Evolutionary conservation across 2,888 invertebrate species (phyloP), one percentile per base, ranked within the genome.

Genomic region (Melanchra persicariae): DNA sequence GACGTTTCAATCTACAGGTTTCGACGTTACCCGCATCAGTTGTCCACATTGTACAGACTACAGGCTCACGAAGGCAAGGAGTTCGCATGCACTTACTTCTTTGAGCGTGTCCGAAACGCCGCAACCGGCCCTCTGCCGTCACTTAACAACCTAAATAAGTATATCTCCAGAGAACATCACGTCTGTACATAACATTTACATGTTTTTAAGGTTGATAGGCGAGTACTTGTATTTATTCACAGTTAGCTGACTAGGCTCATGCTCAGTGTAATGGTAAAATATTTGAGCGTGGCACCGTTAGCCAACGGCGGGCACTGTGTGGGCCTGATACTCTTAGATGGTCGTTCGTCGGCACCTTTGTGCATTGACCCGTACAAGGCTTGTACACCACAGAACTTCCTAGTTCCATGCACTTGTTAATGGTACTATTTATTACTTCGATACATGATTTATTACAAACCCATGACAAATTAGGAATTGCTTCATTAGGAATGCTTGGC

Each of bases 301-400:
- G 82, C 70, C 83, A 82, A 86, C 85, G 78, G 79, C 70, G 79
- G 82, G 85, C 60, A 74, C 85, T 84, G 84, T 85, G 84, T 83
- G 83, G 82, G 83, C 75, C 82, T 83, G 86, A 87, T 87, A 87
- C 87, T 89, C 88, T 88, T 84, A 86, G 88, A 85, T 86, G 90
- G 88, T 83, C 84, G 83, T 79, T 81, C 85, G 90, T 91, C 94
- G 95, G 94, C 90, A 88, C 89, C 92, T 94, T 94, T 95, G 94
- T 92, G 92, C 91, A 93, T 94, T 94, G 94, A 94, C 94, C 95
- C 93, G 88, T 92, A 93, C 91, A 93, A 89, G 93, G 94, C 85
- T 84, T 78, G 87, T 87, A 90, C 89, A 91, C 89, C 87, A 88
- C 87, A 88, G 83, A 90, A 89, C 93, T 92, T 90, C 91, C 91